A percentile compares a stretch with the other conserved stretches of the same genome.
Evolutionary conservation across 2,797 vertebrate species (phyloP).

Genomic region (Hemitrygon akajei): DNA sequence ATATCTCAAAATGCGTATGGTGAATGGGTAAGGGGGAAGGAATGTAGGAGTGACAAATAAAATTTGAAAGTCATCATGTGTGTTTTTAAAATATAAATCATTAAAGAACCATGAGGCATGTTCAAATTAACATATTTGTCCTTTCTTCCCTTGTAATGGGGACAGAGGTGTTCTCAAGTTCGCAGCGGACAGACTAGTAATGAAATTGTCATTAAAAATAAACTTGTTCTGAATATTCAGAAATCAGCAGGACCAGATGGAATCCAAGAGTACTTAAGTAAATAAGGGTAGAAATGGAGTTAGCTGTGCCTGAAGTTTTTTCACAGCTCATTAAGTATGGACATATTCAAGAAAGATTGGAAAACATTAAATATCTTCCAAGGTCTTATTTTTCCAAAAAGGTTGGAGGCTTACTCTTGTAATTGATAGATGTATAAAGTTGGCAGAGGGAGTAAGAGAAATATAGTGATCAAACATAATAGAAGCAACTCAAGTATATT

Average conservation of each 20-base stretch:
- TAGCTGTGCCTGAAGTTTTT: not conserved
- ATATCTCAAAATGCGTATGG: too few species aligned
- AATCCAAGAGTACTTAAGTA: not conserved
- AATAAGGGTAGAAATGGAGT: not conserved
- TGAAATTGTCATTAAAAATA: constrained; percentile 3
- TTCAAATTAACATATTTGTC: not conserved
- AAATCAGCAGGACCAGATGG: constrained; percentile 29
- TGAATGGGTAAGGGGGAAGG: not conserved
- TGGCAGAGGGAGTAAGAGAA: not conserved
- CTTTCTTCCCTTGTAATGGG: not conserved
- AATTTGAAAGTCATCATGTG: not conserved
- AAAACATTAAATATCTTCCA: not conserved
- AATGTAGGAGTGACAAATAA: not conserved
- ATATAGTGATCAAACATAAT: not conserved
- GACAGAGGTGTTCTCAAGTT: not conserved
- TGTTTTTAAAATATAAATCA: not conserved
- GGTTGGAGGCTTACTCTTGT: not conserved
- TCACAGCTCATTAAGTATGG: not conserved
- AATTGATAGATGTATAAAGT: not conserved
- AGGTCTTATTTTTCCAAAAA: not conserved
- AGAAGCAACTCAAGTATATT: not conserved
- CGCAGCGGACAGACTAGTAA: not conserved
- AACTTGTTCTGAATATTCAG: constrained; percentile 19
- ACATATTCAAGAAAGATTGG: not conserved
- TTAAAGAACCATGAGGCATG: not conserved